phyloP scores from a whole-genome alignment of 2,888 invertebrate genomes.

The Drosophila borealis region DNA sequence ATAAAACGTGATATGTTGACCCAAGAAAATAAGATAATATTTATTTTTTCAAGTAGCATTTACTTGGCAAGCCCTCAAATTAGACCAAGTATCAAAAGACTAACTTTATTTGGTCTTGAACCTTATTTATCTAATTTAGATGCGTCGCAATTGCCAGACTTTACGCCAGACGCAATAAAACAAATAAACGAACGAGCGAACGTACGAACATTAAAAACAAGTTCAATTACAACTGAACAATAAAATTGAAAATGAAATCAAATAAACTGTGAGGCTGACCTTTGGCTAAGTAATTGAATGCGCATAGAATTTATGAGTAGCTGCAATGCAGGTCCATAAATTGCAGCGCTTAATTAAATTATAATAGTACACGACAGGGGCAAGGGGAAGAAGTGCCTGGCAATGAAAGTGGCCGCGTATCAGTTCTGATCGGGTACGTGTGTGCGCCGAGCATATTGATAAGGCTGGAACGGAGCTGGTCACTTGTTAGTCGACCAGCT shows the following conservation, averaged over 20 bases:
- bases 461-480: slow-evolving; percentile 35
- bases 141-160: slow-evolving; percentile 40
- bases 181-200: slow-evolving; percentile 8
- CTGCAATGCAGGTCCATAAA: slow-evolving; percentile 62
- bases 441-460: slow-evolving; percentile 59
- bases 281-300: slow-evolving; percentile 66
- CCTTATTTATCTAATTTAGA: slow-evolving; percentile 26
- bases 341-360: slow-evolving; percentile 70
- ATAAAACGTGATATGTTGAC: no score
- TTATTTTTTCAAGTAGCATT: neutral
- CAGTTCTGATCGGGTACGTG: slow-evolving; percentile 48
- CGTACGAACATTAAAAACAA: neutral
- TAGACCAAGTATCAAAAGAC: no score
- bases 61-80: neutral
- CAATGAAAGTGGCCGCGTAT: slow-evolving; percentile 50
- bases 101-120: neutral
- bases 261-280: slow-evolving; percentile 53
- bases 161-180: slow-evolving; percentile 32
- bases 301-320: slow-evolving; percentile 64
- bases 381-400: slow-evolving; percentile 17
- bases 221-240: slow-evolving; percentile 41
- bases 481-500: slow-evolving; percentile 10
- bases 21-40: no score
- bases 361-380: slow-evolving; percentile 12
- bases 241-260: slow-evolving; percentile 47